Percentiles rank a stretch among this genome's conserved stretches.
These are phyloP conservation scores for Tetraneura akinire DNA, from an alignment of 1,140 invertebrate genomes.

Conservation along the genomic window DNA sequence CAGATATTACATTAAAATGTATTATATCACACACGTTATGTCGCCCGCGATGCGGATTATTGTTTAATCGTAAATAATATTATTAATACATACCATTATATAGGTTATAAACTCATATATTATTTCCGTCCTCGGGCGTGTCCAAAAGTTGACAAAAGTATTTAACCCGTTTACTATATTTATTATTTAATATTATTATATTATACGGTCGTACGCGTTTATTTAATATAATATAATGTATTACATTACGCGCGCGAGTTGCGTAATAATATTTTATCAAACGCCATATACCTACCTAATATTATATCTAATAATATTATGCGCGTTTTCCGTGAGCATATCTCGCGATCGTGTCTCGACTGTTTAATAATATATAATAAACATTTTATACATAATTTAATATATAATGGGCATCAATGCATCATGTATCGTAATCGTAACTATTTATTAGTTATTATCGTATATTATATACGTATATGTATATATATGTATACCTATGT, in stretches of 20 bases:
- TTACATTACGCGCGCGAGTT: neutral
- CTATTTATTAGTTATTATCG: too few species aligned
- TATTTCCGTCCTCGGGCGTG: neutral
- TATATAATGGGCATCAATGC: too few species aligned
- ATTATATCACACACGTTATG: slow-evolving; percentile 29
- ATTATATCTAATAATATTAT: neutral
- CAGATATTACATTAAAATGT: neutral
- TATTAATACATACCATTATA: neutral
- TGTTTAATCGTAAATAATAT: neutral
- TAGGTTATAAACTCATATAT: neutral
- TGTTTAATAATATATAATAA: slow-evolving; percentile 18
- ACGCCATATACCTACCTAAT: too few species aligned
- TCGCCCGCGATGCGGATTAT: neutral
- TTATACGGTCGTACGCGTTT: neutral
- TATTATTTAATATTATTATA: neutral
- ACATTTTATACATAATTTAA: too few species aligned
- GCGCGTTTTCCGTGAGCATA: slow-evolving; percentile 22
- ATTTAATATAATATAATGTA: neutral
- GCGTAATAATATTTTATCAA: slow-evolving; percentile 12
- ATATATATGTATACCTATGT: too few species aligned
- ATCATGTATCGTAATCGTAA: too few species aligned
- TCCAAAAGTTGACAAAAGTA: slow-evolving; percentile 31
- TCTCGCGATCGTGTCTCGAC: slow-evolving; percentile 17
- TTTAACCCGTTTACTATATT: neutral
- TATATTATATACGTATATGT: too few species aligned